A percentile compares a stretch with the other conserved stretches of the same genome.
These are phyloP conservation scores for Sialia sialis DNA, from an alignment of 2,113 vertebrate genomes.

Conservation along the genomic window DNA sequence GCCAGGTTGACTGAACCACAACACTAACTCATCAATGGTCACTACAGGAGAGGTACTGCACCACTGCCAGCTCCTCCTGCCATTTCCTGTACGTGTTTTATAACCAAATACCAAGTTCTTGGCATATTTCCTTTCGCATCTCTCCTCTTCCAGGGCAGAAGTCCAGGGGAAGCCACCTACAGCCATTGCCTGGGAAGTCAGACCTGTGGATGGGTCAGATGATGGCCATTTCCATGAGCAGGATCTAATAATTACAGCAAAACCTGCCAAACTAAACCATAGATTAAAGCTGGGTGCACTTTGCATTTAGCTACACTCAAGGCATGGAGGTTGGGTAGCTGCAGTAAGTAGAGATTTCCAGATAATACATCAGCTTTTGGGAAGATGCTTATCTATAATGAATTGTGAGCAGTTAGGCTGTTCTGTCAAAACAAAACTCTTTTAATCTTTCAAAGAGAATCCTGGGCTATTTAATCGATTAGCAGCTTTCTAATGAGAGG, in stretches of 20 bases:
- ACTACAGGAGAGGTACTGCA: not conserved
- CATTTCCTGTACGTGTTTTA: not conserved
- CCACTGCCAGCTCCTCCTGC: not conserved
- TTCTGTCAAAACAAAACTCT: not conserved
- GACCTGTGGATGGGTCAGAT: not conserved
- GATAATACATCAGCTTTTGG: not conserved
- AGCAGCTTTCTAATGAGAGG: conserved; percentile 13
- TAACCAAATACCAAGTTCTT: not conserved
- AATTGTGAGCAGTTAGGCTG: not conserved
- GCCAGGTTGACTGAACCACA: fast-evolving
- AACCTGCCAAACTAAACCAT: not conserved
- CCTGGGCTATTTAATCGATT: conserved; percentile 31
- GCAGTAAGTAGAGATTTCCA: not conserved
- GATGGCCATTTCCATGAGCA: fast-evolving
- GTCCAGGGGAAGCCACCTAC: not conserved
- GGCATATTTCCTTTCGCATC: not conserved
- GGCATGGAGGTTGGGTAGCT: not conserved
- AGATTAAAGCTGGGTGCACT: not conserved
- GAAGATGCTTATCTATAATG: not conserved
- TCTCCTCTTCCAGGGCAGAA: not conserved
- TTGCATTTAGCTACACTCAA: not conserved
- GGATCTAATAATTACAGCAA: not conserved
- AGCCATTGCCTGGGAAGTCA: not conserved
- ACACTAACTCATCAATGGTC: not conserved
- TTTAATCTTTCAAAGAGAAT: conserved; percentile 6